Base-by-base conservation (phyloP, 2,113 vertebrate genomes). In the Isichthys henryi region DNA sequence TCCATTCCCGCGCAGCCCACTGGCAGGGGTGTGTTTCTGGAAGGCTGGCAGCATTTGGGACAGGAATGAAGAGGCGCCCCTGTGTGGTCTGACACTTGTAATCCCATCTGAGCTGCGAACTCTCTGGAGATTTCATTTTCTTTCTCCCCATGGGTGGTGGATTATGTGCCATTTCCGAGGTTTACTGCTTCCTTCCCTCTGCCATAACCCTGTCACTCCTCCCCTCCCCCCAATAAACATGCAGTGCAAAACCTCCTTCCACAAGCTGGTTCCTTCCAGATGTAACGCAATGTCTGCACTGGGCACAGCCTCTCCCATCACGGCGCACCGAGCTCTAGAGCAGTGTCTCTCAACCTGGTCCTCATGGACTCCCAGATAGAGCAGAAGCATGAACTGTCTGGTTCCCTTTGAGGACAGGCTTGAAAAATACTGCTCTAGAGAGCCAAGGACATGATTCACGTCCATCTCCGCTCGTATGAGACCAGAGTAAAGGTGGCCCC, bases 81-180 rank as follows among this genome's bases (percentile, higher is more conserved):
- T 23, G 39, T 84, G 35, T 21, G 39, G 52, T 5, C 52, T 19
- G 52, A 53, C 0, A 53, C 17, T 53, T 6, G 52, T 17, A 45
- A 9, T 70, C 43, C 15, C 4, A 43, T 84, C 21, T 3, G 15
- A 10, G 39, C 43, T 46, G 8, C 45, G 2, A 3, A 46, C 17
- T 27, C 82, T 11, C 82, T n/a, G 82, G 45, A 45, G 21, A 85
- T 48, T 50, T 86, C 1, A 49, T 19, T 52, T 82, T 84, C 87
- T 52, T 82, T 84, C 87, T 90, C 86, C 8, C 11, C 74, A 83
- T 91, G 89, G n/a, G 83, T n/a, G 21, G 45, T 2, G 48, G 46
- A 9, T 6, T 48, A 86, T 50, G 10, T 43, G 74, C 1, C 83
- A 49, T 50, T 50, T 46, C 83, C 46, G n/a, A 27, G 27, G 45